These are phyloP conservation scores for Calosoma granatense DNA, from an alignment of 1,140 invertebrate genomes.

Conservation along the genomic window DNA sequence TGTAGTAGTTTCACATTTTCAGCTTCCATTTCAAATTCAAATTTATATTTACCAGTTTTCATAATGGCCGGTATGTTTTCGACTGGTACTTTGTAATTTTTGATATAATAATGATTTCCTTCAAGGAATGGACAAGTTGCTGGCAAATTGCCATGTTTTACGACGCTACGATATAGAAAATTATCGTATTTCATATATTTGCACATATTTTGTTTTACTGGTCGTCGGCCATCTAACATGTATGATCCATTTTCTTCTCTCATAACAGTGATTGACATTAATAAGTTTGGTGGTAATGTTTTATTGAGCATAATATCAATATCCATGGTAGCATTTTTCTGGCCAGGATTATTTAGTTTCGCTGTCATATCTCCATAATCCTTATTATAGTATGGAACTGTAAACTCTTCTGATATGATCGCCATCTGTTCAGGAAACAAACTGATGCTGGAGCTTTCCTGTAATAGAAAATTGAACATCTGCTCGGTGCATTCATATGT, in stretches of 20 bases:
- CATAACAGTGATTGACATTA: background rate
- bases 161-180: background rate
- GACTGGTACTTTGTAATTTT: background rate
- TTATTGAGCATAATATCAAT: background rate
- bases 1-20: background rate
- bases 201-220: background rate
- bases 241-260: background rate
- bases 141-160: conserved; percentile 3
- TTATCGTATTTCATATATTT: background rate
- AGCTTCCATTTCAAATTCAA: background rate
- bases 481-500: too few relatives aligned
- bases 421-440: background rate
- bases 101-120: background rate
- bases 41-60: background rate
- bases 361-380: background rate
- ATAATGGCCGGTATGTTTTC: background rate
- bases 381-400: background rate
- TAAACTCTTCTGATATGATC: background rate
- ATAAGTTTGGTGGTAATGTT: background rate
- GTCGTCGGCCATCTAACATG: background rate
- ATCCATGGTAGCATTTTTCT: background rate
- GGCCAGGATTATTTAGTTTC: background rate
- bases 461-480: too few relatives aligned
- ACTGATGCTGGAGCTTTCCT: too few relatives aligned
- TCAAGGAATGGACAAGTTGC: background rate